A percentile compares a stretch with the other conserved stretches of the same genome.
phyloP scores from a whole-genome alignment of 2,797 vertebrate genomes.

The Chelon labrosus region DNA sequence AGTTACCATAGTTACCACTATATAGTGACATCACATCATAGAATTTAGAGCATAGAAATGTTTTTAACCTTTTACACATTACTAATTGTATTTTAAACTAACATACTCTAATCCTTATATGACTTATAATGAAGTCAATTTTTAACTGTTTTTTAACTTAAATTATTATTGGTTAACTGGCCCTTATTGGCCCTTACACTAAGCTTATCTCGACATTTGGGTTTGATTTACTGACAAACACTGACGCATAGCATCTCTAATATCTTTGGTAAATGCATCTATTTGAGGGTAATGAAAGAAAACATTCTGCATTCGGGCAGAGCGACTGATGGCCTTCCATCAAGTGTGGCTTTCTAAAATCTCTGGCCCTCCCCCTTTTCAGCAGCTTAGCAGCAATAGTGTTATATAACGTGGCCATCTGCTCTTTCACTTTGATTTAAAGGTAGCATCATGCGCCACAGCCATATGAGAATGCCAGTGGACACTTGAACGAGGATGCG shows the following conservation, averaged over 20 bases:
- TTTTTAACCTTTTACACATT: too few species aligned
- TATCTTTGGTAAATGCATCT: neutral
- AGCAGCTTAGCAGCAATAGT: slow-evolving; percentile 72
- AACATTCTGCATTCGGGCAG: neutral
- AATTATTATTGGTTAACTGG: too few species aligned
- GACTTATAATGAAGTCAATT: too few species aligned
- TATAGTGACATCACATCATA: too few species aligned
- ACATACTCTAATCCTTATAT: too few species aligned
- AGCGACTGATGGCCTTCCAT: slow-evolving; percentile 38
- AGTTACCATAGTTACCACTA: too few species aligned
- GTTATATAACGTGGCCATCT: slow-evolving; percentile 82
- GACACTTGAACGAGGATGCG: slow-evolving; percentile 27
- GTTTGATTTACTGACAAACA: neutral
- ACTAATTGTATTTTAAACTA: too few species aligned
- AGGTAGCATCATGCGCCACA: slow-evolving; percentile 54
- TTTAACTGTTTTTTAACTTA: too few species aligned
- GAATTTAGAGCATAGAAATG: too few species aligned
- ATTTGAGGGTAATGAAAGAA: slow-evolving; percentile 18
- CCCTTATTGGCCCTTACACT: too few species aligned
- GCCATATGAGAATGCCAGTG: slow-evolving; percentile 19
- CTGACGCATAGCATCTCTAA: neutral
- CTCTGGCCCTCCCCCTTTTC: slow-evolving; percentile 45
- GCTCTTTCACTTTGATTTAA: slow-evolving; percentile 70
- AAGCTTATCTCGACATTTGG: neutral
- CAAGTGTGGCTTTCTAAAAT: slow-evolving; percentile 71